Evolutionary conservation across 2,797 vertebrate genomes (phyloP).

Genomic region (Pristis pectinata): DNA sequence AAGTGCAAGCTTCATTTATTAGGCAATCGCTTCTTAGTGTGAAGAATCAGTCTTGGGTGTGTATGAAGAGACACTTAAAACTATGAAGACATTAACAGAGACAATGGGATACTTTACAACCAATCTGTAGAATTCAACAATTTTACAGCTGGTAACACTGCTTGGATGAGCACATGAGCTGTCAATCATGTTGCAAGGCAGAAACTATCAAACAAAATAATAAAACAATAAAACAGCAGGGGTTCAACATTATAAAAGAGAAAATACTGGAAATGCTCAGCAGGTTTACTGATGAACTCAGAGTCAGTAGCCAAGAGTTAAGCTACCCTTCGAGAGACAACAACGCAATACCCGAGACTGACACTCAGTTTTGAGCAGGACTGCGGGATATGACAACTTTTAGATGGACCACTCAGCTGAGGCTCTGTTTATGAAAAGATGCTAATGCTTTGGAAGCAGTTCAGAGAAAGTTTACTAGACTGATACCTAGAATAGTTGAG

Average conservation of each 20-base stretch:
- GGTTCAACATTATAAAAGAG: too few relatives aligned
- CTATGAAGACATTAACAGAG: neutral
- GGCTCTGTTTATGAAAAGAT: neutral
- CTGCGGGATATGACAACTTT: neutral
- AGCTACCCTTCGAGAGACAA: neutral
- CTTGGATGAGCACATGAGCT: neutral
- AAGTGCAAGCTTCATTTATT: neutral
- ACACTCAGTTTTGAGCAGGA: neutral
- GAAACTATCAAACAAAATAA: neutral
- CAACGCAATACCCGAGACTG: neutral
- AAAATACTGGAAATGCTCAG: too few relatives aligned
- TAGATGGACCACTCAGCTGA: neutral
- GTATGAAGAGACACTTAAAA: neutral
- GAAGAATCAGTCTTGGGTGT: neutral
- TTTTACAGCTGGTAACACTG: neutral
- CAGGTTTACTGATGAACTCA: neutral
- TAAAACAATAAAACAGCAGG: neutral
- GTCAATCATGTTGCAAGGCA: neutral
- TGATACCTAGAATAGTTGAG: too few relatives aligned
- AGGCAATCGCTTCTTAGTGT: neutral
- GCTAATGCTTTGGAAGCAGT: too few relatives aligned
- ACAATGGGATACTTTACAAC: neutral
- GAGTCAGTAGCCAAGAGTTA: neutral
- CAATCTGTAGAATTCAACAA: neutral
- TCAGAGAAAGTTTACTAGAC: too few relatives aligned